These are phyloP conservation scores for Notarius lentiginosus DNA, from an alignment of 2,113 vertebrate genomes.

Conservation along the genomic window DNA sequence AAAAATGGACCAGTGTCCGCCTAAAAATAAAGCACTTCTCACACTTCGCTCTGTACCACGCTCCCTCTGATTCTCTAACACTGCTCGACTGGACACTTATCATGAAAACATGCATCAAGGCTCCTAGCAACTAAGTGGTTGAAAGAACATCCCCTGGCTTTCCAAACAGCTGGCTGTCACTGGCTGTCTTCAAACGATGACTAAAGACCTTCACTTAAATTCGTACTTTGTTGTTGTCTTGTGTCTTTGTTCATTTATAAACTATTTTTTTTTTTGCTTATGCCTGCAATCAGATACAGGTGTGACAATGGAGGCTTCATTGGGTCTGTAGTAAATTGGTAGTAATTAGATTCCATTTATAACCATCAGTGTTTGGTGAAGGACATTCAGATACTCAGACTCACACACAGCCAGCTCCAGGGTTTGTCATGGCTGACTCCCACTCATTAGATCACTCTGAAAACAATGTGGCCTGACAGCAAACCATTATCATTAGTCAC, in stretches of 20 bases:
- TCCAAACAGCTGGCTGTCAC: not conserved
- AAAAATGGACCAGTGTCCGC: not conserved
- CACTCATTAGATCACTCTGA: slow-evolving; percentile 31
- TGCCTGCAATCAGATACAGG: not conserved
- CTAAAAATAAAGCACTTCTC: not conserved
- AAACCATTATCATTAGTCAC: slow-evolving; percentile 35
- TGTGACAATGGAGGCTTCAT: slow-evolving; percentile 1
- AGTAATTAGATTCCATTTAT: slow-evolving; percentile 34
- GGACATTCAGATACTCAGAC: not conserved
- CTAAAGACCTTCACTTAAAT: not conserved
- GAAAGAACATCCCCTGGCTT: not conserved
- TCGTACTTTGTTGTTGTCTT: not conserved
- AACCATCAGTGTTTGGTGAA: not conserved
- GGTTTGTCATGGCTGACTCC: slow-evolving; percentile 25
- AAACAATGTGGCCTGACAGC: slow-evolving; percentile 37
- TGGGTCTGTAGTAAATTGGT: slow-evolving; percentile 20
- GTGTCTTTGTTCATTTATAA: not conserved
- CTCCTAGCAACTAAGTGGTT: not conserved
- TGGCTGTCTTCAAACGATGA: not conserved
- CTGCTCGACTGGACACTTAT: not conserved
- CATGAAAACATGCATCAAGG: not conserved
- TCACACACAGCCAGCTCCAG: slow-evolving; percentile 4
- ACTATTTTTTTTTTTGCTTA: not conserved
- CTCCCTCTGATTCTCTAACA: not conserved
- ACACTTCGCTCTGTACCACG: not conserved